These are phyloP conservation scores for Bombylius discolor DNA, from an alignment of 2,888 invertebrate genomes.

Conservation along the genomic window DNA sequence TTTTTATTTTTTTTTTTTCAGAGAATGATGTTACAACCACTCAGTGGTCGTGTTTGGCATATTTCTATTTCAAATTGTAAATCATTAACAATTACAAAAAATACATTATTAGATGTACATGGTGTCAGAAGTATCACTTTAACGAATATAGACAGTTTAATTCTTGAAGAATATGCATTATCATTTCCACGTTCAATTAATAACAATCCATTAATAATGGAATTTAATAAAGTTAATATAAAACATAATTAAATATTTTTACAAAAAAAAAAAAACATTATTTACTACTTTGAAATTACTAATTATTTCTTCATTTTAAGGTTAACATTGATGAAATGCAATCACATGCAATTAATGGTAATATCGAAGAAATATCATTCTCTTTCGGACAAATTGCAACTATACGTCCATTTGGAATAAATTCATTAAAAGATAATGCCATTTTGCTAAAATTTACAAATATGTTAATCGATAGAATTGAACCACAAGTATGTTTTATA, in stretches of 20 bases:
- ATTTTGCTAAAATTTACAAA: slow-evolving; percentile 50
- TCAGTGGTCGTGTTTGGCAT: slow-evolving; percentile 34
- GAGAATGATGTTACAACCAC: slow-evolving; percentile 45
- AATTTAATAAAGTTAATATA: slow-evolving; percentile 27
- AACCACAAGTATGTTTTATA: slow-evolving; percentile 30
- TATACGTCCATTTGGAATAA: slow-evolving; percentile 60
- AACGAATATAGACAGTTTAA: slow-evolving; percentile 47
- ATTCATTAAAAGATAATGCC: slow-evolving; percentile 49
- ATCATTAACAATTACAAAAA: slow-evolving; percentile 43
- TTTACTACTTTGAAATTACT: no score
- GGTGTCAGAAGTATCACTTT: slow-evolving; percentile 51
- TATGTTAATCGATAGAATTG: slow-evolving; percentile 46
- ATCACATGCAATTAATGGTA: slow-evolving; percentile 55
- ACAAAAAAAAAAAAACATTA: neutral
- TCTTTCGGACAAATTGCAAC: slow-evolving; percentile 46
- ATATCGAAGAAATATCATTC: slow-evolving; percentile 54
- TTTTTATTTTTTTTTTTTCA: slow-evolving; percentile 25
- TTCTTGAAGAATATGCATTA: slow-evolving; percentile 47
- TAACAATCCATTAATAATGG: slow-evolving; percentile 29
- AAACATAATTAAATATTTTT: no score
- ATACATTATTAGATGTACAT: slow-evolving; percentile 46
- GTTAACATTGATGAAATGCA: slow-evolving; percentile 43
- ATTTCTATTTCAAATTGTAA: slow-evolving; percentile 56
- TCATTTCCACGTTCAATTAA: slow-evolving; percentile 43
- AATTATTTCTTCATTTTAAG: slow-evolving; percentile 6